Evolutionary conservation across 2,888 invertebrate genomes (phyloP).

Genomic region (Eristalis intricaria): DNA sequence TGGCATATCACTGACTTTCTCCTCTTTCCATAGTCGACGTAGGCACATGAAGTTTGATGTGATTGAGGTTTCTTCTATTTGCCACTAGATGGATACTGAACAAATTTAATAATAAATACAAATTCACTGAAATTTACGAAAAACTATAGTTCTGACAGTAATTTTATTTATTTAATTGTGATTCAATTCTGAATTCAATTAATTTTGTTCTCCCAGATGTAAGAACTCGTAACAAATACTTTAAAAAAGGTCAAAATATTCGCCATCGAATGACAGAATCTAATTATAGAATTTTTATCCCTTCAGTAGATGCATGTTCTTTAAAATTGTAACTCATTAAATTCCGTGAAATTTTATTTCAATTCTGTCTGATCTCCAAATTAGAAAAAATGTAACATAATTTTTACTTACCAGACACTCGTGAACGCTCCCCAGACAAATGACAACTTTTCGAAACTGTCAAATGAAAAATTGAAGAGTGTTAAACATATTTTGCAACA

Average conservation of each 20-base stretch:
- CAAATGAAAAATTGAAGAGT: neutral
- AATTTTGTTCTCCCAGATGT: too few relatives aligned
- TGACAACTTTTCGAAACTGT: neutral
- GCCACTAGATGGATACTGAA: conserved; percentile 16
- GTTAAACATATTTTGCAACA: neutral
- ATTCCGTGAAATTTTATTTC: too few relatives aligned
- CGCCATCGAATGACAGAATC: too few relatives aligned
- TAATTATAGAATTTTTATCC: too few relatives aligned
- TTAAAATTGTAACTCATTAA: too few relatives aligned
- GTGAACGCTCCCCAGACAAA: neutral
- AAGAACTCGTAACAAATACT: too few relatives aligned
- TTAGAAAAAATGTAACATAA: too few relatives aligned
- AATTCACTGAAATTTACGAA: neutral
- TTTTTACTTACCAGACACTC: neutral
- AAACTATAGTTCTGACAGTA: neutral
- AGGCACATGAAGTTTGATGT: conserved; percentile 68
- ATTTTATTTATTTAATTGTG: neutral
- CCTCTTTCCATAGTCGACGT: conserved; percentile 72
- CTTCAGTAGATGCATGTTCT: too few relatives aligned
- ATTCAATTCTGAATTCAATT: too few relatives aligned
- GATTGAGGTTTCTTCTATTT: neutral
- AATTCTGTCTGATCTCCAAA: too few relatives aligned
- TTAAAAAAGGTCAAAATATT: too few relatives aligned
- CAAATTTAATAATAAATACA: neutral
- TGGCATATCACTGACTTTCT: conserved; percentile 70